Percentiles rank a stretch among this genome's conserved stretches.
Conservation (phyloP, 2,113 vertebrate genomes). For the Anser cygnoides region DNA sequence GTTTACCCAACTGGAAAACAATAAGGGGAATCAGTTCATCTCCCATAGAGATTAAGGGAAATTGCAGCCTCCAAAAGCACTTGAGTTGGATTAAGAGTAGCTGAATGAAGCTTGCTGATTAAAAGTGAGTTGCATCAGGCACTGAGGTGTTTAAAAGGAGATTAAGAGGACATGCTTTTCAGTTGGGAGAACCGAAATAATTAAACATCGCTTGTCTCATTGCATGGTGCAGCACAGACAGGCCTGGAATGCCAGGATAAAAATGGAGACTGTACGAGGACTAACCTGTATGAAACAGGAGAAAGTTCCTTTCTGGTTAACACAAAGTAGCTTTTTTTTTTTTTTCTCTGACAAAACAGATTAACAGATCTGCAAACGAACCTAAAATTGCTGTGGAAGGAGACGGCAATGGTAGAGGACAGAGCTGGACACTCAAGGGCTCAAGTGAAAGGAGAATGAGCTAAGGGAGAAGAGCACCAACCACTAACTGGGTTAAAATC, state of each 20-base stretch:
- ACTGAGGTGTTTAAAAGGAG: not conserved
- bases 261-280: not conserved
- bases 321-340: not conserved
- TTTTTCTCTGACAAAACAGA: not conserved
- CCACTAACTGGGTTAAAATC: not conserved
- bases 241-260: not conserved
- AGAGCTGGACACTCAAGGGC: not conserved
- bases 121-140: not conserved
- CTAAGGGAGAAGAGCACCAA: not conserved
- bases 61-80: not conserved
- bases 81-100: not conserved
- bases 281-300: not conserved
- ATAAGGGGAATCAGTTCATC: not conserved
- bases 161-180: not conserved
- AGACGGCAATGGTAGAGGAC: not conserved
- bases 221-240: accelerated
- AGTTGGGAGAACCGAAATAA: not conserved
- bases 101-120: not conserved
- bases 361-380: not conserved
- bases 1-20: not conserved
- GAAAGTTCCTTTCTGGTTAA: not conserved
- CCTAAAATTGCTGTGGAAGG: not conserved
- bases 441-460: not conserved
- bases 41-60: not conserved
- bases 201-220: not conserved